Evolutionary conservation across 2,888 invertebrate species (phyloP), one percentile per base, ranked within the genome.

Genomic region (Heliconius aoede): DNA sequence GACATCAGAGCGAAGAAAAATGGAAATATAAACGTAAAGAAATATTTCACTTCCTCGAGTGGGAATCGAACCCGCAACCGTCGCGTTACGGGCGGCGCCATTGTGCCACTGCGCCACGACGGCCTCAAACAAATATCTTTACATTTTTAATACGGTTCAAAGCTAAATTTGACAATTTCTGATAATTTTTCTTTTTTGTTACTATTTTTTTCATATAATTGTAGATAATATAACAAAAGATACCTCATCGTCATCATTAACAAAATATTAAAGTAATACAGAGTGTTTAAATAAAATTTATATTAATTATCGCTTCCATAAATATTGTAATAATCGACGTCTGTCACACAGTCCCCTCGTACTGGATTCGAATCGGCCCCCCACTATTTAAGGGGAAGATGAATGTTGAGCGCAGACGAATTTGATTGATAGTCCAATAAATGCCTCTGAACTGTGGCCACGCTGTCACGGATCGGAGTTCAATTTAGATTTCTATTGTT

Each of bases 371-470:
- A 68, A 79, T 78, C 72, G 76, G 74, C 74, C 79, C 72, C 78
- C 78, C 72, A 77, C 80, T 82, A 84, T 83, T 82, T 84, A 84
- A 85, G 82, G 82, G 82, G 77, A 82, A 85, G 85, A 84, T 82
- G 84, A 80, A 82, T 83, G 82, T 85, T 84, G 77, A 78, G 79
- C 78, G 81, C 83, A 84, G 84, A 84, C 84, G 83, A 84, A 84
- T 87, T 89, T 90, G 91, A 92, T 90, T 90, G 92, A 91, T 91
- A 85, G 84, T 84, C 87, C 85, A 87, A 88, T 85, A 85, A 86
- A 87, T 85, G 86, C 86, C 80, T 85, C 86, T 86, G 83, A 85
- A 82, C 85, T 84, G 82, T 85, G 84, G 85, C 86, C 86, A 82
- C 84, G 82, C 86, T 87, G 89, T 88, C 90, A 86, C 88, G 86